These are phyloP conservation scores for Melanotaenia boesemani DNA, from an alignment of 2,797 vertebrate genomes.

Conservation along the genomic window DNA sequence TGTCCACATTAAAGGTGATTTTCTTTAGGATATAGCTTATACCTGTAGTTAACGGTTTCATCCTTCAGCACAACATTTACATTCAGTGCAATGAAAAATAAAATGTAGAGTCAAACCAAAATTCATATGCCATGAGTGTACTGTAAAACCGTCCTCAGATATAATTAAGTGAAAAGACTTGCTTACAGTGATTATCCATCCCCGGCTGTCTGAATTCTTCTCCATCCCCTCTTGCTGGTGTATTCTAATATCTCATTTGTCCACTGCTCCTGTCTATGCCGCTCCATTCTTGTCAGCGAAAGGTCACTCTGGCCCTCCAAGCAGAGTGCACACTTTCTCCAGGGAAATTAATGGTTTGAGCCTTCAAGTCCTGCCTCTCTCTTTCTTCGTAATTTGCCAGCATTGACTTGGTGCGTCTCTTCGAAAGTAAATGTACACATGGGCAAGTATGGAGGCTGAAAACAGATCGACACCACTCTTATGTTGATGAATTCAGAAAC, in stretches of 20 bases:
- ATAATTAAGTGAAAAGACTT: conserved; percentile 9
- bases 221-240: conserved; percentile 56
- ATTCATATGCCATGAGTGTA: not conserved
- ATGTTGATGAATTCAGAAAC: conserved; percentile 44
- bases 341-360: conserved; percentile 85
- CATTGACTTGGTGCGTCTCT: conserved; percentile 76
- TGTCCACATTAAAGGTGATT: not conserved
- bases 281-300: conserved; percentile 79
- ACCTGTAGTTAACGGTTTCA: conserved; percentile 22
- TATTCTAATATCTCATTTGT: conserved; percentile 83
- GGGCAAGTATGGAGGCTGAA: conserved; percentile 10
- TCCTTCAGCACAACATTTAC: conserved; percentile 4
- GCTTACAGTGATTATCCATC: conserved; percentile 36
- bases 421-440: conserved; percentile 64
- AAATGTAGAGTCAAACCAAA: not conserved
- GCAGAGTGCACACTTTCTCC: conserved; percentile 74
- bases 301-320: conserved; percentile 82
- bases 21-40: not conserved
- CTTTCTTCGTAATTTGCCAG: conserved; percentile 72
- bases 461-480: conserved; percentile 36
- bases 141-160: conserved; percentile 1
- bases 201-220: conserved; percentile 48
- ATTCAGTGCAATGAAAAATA: conserved; percentile 2
- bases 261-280: conserved; percentile 72
- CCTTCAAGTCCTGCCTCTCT: conserved; percentile 72